Evolutionary conservation across 2,888 invertebrate species (phyloP), one percentile per base, ranked within the genome.

Genomic region (Gymnosoma rotundatum): DNA sequence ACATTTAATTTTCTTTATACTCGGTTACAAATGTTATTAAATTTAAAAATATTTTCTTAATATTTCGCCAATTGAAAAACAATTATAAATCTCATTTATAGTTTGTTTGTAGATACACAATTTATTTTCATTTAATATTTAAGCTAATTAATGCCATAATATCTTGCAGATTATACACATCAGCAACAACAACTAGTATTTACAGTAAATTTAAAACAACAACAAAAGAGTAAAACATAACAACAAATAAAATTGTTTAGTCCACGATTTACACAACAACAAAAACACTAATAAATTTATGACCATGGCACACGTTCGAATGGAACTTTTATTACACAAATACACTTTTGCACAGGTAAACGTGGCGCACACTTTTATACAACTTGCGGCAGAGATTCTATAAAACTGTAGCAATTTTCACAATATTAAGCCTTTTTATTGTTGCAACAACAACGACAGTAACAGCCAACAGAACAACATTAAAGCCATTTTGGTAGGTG

Each of bases 321-420:
- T 69, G 45, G 42, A 69, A 70, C 69, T 58, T 63, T 70, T 81
- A 76, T 72, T 72, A 66, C 69, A 81, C 69, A 63, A 70, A 36
- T 69, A 69, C 63, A 61, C 54, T 32, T 76, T 66, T 32, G 45
- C 58, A 56, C 75, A 75, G 64, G 75, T 81, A 69, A 48, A 61
- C 52, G 10, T 16, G 21, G 52, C 60, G 56, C 69, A 69, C 74
- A 45, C 52, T 20, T 70, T 50, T 8, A 58, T 1, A 21, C 14
- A 50, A 79, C 66, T 69, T 74, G 70, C 76, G 52, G 70, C 72
- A 42, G 72, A 83, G 69, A 76, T 72, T 67, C 64, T 61, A 60
- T 66, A 76, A 83, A 80, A 81, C 64, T 76, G 75, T 76, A 80
- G 36, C 75, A 83, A 76, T 67, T 79, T 74, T 69, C 61, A 54